Conservation (phyloP, 1,140 invertebrate genomes). For the Heliconius melpomene region DNA sequence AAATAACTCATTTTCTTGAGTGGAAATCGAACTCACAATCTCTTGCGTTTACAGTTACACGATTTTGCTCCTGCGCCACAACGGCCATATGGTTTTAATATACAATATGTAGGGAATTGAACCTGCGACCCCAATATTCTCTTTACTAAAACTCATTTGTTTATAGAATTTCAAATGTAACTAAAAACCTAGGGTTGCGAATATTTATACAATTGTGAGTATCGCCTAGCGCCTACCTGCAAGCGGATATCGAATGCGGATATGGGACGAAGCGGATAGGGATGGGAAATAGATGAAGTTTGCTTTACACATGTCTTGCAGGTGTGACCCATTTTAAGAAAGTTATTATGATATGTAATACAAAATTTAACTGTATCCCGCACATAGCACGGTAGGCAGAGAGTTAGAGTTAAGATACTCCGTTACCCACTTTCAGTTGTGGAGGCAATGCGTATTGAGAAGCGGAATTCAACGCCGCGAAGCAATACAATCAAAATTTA, state of each 20-base stretch:
- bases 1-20: too few species aligned
- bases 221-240: constrained; percentile 11
- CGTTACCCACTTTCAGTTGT: too few species aligned
- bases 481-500: too few species aligned
- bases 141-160: background rate
- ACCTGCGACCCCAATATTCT: background rate
- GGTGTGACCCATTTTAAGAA: constrained; percentile 1
- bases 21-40: too few species aligned
- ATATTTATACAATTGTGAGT: constrained; percentile 62
- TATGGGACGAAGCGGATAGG: constrained; percentile 3
- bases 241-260: constrained; percentile 4
- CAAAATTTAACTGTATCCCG: too few species aligned
- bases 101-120: background rate
- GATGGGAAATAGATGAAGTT: constrained; percentile 21
- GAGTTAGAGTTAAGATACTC: too few species aligned
- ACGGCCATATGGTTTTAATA: too few species aligned
- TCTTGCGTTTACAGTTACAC: too few species aligned
- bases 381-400: too few species aligned
- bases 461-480: too few species aligned
- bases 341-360: background rate
- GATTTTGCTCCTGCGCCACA: too few species aligned
- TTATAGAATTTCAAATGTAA: constrained; percentile 26
- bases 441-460: too few species aligned
- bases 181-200: constrained; percentile 42
- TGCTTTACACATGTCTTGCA: constrained; percentile 22